A percentile compares a stretch with the other conserved stretches of the same genome.
Evolutionary conservation across 2,888 invertebrate genomes (phyloP).

Genomic region (Spilarctia lutea): DNA sequence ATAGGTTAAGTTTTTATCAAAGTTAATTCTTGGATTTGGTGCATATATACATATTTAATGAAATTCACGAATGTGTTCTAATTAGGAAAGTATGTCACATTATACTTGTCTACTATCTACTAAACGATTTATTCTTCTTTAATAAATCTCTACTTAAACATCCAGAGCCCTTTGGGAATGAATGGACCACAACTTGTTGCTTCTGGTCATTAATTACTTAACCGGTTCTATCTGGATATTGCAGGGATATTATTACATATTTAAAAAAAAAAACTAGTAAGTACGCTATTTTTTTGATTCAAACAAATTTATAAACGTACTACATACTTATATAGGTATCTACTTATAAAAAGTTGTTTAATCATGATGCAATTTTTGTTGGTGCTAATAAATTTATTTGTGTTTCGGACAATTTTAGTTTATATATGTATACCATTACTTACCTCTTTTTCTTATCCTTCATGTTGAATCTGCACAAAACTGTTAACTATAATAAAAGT

Average conservation of each 20-base stretch:
- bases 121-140: not conserved
- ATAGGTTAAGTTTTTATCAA: not conserved
- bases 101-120: not conserved
- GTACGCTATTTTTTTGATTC: not conserved
- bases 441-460: conserved; percentile 70
- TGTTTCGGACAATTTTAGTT: not conserved
- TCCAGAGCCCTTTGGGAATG: not conserved
- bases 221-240: not conserved
- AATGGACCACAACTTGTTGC: not conserved
- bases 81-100: not conserved
- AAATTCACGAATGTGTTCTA: not conserved
- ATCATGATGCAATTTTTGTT: not conserved
- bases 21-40: not conserved
- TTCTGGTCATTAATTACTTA: not conserved
- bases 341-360: not conserved
- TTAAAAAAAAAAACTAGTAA: not conserved
- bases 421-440: conserved; percentile 40
- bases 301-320: not conserved
- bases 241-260: not conserved
- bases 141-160: not conserved
- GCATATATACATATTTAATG: not conserved
- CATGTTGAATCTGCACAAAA: conserved; percentile 56
- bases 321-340: too few relatives aligned
- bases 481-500: conserved; percentile 34
- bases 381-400: not conserved